Evolutionary conservation across 1,140 invertebrate species (phyloP).

Genomic region (Drosophila hydei): DNA sequence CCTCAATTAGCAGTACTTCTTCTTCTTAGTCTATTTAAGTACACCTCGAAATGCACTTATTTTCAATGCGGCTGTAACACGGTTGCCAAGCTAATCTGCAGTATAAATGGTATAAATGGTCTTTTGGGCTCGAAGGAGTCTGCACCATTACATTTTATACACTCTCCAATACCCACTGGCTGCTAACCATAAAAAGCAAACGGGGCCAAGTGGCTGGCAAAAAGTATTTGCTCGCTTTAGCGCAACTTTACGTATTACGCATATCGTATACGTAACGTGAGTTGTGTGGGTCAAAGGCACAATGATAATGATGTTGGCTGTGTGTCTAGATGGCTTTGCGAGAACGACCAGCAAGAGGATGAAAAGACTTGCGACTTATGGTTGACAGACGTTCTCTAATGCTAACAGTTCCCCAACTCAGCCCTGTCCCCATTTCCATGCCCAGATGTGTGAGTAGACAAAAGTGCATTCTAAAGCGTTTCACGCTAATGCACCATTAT

Average conservation of each 20-base stretch:
- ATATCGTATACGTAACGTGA: constrained; percentile 24
- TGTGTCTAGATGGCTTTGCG: constrained; percentile 1
- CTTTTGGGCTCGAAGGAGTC: constrained; percentile 22
- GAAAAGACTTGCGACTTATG: constrained; percentile 46
- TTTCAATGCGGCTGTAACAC: constrained; percentile 16
- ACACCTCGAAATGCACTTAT: constrained; percentile 29
- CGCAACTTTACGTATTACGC: constrained; percentile 36
- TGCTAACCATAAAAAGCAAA: constrained; percentile 43
- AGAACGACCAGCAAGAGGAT: background rate
- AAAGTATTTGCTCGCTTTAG: constrained; percentile 44
- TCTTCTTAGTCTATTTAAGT: background rate
- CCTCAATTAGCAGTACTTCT: constrained; percentile 3
- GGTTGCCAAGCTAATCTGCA: constrained; percentile 31
- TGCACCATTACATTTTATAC: constrained; percentile 45
- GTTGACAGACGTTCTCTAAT: constrained; percentile 51
- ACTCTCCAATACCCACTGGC: constrained; percentile 24
- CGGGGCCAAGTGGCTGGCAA: constrained; percentile 43
- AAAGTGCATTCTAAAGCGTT: constrained; percentile 72
- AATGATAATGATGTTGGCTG: constrained; percentile 71
- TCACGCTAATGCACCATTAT: constrained; percentile 79
- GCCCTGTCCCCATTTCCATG: background rate
- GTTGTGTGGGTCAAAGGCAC: constrained; percentile 53
- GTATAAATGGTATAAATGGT: constrained; percentile 23
- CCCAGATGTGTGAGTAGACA: constrained; percentile 27
- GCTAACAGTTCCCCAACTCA: constrained; percentile 9